A percentile compares a stretch with the other conserved stretches of the same genome.
Evolutionary conservation across 2,113 vertebrate genomes (phyloP).

Genomic region (Periophthalmus modestus): DNA sequence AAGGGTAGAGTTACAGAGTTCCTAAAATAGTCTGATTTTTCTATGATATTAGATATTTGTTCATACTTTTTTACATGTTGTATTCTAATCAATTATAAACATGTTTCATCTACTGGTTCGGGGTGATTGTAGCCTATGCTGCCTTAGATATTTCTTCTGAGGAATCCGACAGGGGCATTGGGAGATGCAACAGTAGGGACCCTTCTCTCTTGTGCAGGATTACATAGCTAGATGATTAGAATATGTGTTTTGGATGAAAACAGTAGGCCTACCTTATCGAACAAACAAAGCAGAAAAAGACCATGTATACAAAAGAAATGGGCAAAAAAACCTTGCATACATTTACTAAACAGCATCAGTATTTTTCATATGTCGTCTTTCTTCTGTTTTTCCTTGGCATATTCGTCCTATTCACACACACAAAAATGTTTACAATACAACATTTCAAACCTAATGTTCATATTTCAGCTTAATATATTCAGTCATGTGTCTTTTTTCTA

Average conservation of each 20-base stretch:
- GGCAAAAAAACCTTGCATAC: not conserved
- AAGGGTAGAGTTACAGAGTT: slow-evolving; percentile 15
- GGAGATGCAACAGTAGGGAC: no score
- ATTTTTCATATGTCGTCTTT: not conserved
- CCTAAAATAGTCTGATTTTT: not conserved
- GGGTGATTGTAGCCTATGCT: no score
- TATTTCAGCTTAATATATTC: not conserved
- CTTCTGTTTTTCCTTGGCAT: not conserved
- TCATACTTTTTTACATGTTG: not conserved
- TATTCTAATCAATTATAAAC: not conserved
- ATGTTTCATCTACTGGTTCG: not conserved
- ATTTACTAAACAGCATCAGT: not conserved
- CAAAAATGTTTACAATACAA: not conserved
- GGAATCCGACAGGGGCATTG: no score
- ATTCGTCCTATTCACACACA: not conserved
- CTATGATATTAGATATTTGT: not conserved
- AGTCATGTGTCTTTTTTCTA: not conserved
- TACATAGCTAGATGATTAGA: no score
- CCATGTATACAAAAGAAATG: no score
- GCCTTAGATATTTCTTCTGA: no score
- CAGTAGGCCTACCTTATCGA: no score
- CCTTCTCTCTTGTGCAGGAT: no score
- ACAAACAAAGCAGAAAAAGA: no score
- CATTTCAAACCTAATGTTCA: not conserved
- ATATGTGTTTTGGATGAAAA: no score